Base-by-base conservation (phyloP, 64 coral and sea anemone species). In the Montipora sp. region DNA sequence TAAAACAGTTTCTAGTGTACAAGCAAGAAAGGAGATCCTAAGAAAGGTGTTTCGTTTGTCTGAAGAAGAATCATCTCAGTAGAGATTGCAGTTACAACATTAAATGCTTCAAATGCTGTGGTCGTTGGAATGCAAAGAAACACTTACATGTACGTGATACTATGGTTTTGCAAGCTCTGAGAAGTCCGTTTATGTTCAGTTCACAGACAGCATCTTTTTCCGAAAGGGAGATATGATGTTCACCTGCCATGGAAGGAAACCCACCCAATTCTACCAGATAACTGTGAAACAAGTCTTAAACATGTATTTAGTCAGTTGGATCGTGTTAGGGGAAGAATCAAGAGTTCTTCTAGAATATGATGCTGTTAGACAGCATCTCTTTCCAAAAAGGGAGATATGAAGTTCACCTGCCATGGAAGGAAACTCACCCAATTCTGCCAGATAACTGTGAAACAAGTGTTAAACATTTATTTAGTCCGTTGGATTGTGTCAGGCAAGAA, bases 341-440 rank as follows among this genome's bases (percentile, higher is more conserved):
- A 36, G 36, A 36, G 36, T 36, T 36, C 36, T 36, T 36, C 36
- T 36, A 36, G 36, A 36, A 36, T 36, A 36, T 36, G 36, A 36
- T 36, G 36, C 36, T 36, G 36, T 36, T 36, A 36, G 43, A 89
- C 36, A 89, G 65, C 43, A 93, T 93, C 36, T 53, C 73, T 10
- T 78, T 69, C 47, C 51, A 72, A 21, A 75, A 66, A 8, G 15
- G 73, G 27, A 89, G 90, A 48, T 96, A 90, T 80, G 75, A 83
- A 76, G 83, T 94, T 8, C 83, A 67, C 51, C 78, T 93, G 15
- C 88, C 95, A 48, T 90, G 82, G 67, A 93, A 88, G 43, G 91
- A 87, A 14, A 75, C 15, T 13, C 91, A 91, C 51, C 70, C 63
- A 74, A 4, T 65, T 22, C 78, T 93, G 55, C 81, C 88, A 27